Base-by-base conservation (phyloP, 2,888 invertebrate species). In the Glyphotaelius pellucidus region DNA sequence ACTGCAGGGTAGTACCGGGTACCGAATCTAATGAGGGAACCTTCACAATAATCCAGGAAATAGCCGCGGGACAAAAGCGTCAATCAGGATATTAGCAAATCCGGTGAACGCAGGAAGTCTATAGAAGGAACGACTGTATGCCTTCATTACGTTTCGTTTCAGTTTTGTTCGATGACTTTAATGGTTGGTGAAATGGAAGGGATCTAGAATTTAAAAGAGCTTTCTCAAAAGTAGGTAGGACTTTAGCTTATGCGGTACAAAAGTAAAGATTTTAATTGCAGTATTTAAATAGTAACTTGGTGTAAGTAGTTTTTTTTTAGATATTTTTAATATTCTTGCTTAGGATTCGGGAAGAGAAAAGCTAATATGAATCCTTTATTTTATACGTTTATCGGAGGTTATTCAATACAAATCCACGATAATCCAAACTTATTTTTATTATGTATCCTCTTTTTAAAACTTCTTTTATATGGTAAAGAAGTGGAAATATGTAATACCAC, bases 21-120 rank as follows among this genome's bases (percentile, higher is more conserved):
- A 52, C 86, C 90, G 85, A 90, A 52, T 88, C 90, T 93, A 93
- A 92, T 92, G 93, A 93, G 93, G 92, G 90, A 85, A 92, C 92
- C 67, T 91, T 93, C 91, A 92, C 92, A 92, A 92, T 93, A 92
- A 93, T 93, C 92, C 92, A 90, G 92, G 90, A 93, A 93, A 93
- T 92, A 83, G 93, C 93, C 93, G 85, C 91, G 87, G 93, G 92
- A 93, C 92, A 93, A 93, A 93, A 91, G 92, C 93, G 93, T 93
- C 93, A 93, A 93, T 93, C 93, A 93, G 93, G 93, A 93, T 93
- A 93, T 93, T 93, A 93, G 85, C 92, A 89, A 90, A 93, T 92
- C 92, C 92, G 92, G 88, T 91, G 90, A 91, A 86, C 83, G 91
- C 90, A 92, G 91, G 92, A 87, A 87, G 80, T 89, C 42, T n/a